Conservation (phyloP, 2,797 vertebrate species). For the Thalassophryne amazonica region DNA sequence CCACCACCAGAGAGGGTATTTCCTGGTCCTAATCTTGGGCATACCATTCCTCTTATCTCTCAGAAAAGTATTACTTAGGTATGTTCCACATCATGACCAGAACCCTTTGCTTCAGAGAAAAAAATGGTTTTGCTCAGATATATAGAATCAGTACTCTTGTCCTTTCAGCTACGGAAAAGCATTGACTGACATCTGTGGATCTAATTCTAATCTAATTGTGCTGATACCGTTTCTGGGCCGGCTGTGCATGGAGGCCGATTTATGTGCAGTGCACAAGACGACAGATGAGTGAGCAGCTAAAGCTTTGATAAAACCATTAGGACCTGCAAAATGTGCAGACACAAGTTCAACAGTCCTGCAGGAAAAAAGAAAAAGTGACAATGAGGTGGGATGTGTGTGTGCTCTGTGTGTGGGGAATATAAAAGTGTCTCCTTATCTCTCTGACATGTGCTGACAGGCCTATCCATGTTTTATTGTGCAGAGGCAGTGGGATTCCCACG, state of each 20-base stretch:
- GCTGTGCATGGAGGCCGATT: conserved; percentile 26
- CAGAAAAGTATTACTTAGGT: conserved; percentile 59
- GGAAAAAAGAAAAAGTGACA: conserved; percentile 47
- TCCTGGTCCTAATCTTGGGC: conserved; percentile 58
- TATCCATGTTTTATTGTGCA: conserved; percentile 74
- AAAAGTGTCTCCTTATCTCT: conserved; percentile 59
- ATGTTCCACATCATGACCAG: conserved; percentile 1
- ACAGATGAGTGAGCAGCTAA: conserved; percentile 51
- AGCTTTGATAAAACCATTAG: conserved; percentile 57
- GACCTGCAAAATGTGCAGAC: conserved; percentile 44
- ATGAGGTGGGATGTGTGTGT: conserved; percentile 27
- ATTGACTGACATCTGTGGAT: conserved; percentile 33
- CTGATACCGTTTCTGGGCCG: conserved; percentile 23
- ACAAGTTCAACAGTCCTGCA: conserved; percentile 38
- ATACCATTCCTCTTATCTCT: conserved; percentile 57
- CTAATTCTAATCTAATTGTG: conserved; percentile 40
- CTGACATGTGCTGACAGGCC: conserved; percentile 68
- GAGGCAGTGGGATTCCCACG: conserved; percentile 50
- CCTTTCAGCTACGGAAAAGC: conserved; percentile 22
- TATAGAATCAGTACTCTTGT: conserved; percentile 15
- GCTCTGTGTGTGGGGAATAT: conserved; percentile 18
- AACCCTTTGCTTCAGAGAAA: conserved; percentile 4
- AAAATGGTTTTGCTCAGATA: conserved; percentile 20
- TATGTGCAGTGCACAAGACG: conserved; percentile 35
- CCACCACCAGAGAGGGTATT: conserved; percentile 64